Base-by-base conservation (phyloP, 2,113 vertebrate genomes). In the Ceyx cyanopectus region DNA sequence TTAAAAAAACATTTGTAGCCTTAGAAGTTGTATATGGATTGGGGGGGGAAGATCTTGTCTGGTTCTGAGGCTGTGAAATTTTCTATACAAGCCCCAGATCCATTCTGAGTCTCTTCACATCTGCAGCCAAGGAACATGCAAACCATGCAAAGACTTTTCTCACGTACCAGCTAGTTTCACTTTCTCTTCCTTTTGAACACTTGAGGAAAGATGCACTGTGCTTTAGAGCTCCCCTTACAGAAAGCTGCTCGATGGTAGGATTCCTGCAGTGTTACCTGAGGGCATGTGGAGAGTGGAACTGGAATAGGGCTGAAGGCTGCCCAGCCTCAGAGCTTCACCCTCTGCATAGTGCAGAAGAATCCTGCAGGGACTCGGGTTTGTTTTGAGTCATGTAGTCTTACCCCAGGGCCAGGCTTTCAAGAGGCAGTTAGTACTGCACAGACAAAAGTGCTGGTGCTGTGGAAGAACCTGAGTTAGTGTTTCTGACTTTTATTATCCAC, bases 401-500 rank as follows among this genome's bases (percentile, higher is more conserved):
- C 73, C 6, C 3, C 69, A 61, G 69, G 62, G 84, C 73, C 61
- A 90, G 57, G 80, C 80, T 93, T 86, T 83, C 29, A 81, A 50
- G 48, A 40, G 32, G 51, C 73, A 48, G 58, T 90, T 90, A 48
- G 43, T 53, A 27, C 43, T 24, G 19, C 27, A 50, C 32, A 74
- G 83, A 66, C 37, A 87, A 54, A 80, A 92, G n/a, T 34, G 69
- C 56, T 84, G 69, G 32, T 78, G 53, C 66, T 79, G 63, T 73
- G 74, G 53, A 76, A 81, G 61, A 81, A 27, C 26, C 17, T 6
- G 43, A 61, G 45, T 85, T 92, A 50, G 54, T 22, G 19, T 85
- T 92, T 61, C 70, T 87, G 45, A 80, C 20, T 92, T 90, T 77
- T 87, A 89, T 95, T 89, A 87, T 43, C 60, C 56, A 45, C 12